Evolutionary conservation across 2,888 invertebrate species (phyloP).

Genomic region (Notodonta dromedarius): DNA sequence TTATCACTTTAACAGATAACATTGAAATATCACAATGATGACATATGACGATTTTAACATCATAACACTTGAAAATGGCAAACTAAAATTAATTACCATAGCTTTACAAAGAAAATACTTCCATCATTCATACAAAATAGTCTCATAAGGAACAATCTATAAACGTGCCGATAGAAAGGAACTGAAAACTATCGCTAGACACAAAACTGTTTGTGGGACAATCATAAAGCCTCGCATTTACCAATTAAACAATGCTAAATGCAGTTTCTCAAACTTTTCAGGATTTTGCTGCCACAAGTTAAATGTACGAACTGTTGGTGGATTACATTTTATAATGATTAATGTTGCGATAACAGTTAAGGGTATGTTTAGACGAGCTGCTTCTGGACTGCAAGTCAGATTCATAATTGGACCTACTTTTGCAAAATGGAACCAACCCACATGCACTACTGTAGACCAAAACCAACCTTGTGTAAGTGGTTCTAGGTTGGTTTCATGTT

Average conservation of each 20-base stretch:
- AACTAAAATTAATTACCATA: conserved; percentile 58
- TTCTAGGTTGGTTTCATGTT: too few relatives aligned
- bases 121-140: conserved; percentile 35
- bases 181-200: conserved; percentile 1
- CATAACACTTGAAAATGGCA: conserved; percentile 71
- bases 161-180: conserved; percentile 18
- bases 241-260: background rate
- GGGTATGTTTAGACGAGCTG: too few relatives aligned
- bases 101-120: conserved; percentile 54
- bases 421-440: too few relatives aligned
- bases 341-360: too few relatives aligned
- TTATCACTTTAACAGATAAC: conserved; percentile 81
- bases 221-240: conserved; percentile 10
- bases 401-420: too few relatives aligned
- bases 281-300: too few relatives aligned
- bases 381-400: too few relatives aligned
- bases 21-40: conserved; percentile 81
- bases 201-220: background rate
- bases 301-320: too few relatives aligned
- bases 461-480: too few relatives aligned
- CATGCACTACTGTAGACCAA: too few relatives aligned
- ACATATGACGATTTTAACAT: conserved; percentile 66
- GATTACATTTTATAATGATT: too few relatives aligned
- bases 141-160: conserved; percentile 52
- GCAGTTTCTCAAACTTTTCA: background rate